These are phyloP conservation scores for Drosophila affinis DNA, from an alignment of 2,888 invertebrate species.

Conservation along the genomic window DNA sequence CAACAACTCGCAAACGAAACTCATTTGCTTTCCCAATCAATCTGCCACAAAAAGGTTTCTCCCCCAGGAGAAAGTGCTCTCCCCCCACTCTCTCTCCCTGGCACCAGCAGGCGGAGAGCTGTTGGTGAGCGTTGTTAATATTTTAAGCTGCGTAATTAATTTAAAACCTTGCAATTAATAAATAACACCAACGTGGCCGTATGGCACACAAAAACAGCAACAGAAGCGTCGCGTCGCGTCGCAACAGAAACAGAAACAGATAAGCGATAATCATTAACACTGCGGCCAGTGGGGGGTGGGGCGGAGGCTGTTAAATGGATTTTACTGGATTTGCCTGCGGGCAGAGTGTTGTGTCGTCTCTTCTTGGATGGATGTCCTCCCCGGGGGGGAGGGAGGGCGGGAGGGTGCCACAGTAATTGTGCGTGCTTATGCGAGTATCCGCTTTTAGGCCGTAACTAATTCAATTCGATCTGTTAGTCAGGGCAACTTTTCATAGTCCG, in stretches of 20 bases:
- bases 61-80: background rate
- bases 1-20: slow-evolving; percentile 20
- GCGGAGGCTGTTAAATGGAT: slow-evolving; percentile 49
- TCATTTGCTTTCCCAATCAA: slow-evolving; percentile 29
- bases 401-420: slow-evolving; percentile 12
- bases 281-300: slow-evolving; percentile 60
- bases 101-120: slow-evolving; percentile 10
- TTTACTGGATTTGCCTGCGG: slow-evolving; percentile 40
- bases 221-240: background rate
- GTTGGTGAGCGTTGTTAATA: slow-evolving; percentile 67
- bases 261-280: slow-evolving; percentile 74
- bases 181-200: slow-evolving; percentile 56
- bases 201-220: slow-evolving; percentile 1
- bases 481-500: slow-evolving; percentile 22
- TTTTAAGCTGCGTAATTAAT: slow-evolving; percentile 75
- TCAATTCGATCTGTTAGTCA: slow-evolving; percentile 38
- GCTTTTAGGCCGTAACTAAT: slow-evolving; percentile 44
- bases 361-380: slow-evolving; percentile 6
- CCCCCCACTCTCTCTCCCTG: background rate
- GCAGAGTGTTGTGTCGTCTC: slow-evolving; percentile 7
- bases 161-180: slow-evolving; percentile 78
- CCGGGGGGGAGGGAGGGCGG: too few species aligned
- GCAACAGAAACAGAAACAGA: slow-evolving; percentile 50
- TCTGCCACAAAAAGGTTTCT: slow-evolving; percentile 17
- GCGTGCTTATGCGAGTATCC: slow-evolving; percentile 17